Evolutionary conservation across 2,888 invertebrate species (phyloP).

Genomic region (Sialis lutaria): DNA sequence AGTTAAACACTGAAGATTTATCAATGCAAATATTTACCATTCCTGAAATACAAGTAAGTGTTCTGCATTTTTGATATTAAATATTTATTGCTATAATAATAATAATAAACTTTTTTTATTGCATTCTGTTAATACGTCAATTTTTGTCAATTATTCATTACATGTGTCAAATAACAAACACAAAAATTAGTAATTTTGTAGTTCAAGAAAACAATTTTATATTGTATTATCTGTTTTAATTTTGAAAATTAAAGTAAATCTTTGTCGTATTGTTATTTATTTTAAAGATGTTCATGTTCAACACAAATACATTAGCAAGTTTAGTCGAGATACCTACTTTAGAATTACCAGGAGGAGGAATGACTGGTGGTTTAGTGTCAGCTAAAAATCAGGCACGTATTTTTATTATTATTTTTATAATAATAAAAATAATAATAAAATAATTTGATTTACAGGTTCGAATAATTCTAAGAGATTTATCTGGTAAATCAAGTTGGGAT

Average conservation of each 20-base stretch:
- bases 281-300: conserved; percentile 68
- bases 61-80: neutral
- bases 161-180: no score
- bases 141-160: no score
- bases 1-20: conserved; percentile 53
- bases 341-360: conserved; percentile 61
- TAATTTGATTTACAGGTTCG: conserved; percentile 32
- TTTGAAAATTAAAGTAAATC: neutral
- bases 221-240: no score
- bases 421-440: neutral
- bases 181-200: no score
- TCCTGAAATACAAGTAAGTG: conserved; percentile 53
- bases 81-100: neutral
- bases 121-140: no score
- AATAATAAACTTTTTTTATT: no score
- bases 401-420: conserved; percentile 12
- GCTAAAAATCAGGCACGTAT: conserved; percentile 49
- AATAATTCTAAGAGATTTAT: conserved; percentile 72
- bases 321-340: conserved; percentile 77
- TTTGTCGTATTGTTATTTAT: conserved; percentile 6
- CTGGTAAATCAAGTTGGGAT: conserved; percentile 94
- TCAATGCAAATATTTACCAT: conserved; percentile 66
- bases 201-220: no score
- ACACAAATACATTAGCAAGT: conserved; percentile 67
- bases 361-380: conserved; percentile 58